Evolutionary conservation across 2,888 invertebrate genomes (phyloP).

Genomic region (Trachelus stipa): DNA sequence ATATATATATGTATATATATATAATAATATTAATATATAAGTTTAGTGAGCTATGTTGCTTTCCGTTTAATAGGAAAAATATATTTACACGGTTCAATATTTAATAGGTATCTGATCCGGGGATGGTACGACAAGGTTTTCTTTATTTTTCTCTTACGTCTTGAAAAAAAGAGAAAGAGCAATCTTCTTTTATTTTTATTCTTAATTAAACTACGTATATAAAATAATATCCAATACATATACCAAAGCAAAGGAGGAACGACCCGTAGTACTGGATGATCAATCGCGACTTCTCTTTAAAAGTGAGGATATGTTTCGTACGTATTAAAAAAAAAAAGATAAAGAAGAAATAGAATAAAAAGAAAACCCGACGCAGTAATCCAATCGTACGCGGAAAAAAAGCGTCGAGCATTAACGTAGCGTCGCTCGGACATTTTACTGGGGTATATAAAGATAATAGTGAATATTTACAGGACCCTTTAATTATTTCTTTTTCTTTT

Average conservation of each 20-base stretch:
- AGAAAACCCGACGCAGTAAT: neutral
- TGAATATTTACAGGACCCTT: neutral
- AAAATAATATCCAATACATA: neutral
- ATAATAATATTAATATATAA: neutral
- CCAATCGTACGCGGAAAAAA: too few relatives aligned
- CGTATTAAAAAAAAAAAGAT: neutral
- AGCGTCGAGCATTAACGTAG: too few relatives aligned
- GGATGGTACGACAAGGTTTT: slow-evolving; percentile 14
- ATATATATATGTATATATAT: slow-evolving; percentile 12
- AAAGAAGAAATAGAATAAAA: neutral
- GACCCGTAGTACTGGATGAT: neutral
- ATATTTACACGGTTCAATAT: slow-evolving; percentile 33
- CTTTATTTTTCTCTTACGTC: neutral
- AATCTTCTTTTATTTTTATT: slow-evolving; percentile 9
- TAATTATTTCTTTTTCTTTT: neutral
- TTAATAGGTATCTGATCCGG: slow-evolving; percentile 18
- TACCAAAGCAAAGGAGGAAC: neutral
- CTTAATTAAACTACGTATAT: neutral
- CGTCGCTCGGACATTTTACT: neutral
- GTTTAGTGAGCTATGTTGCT: neutral
- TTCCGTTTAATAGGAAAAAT: slow-evolving; percentile 30
- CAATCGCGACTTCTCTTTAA: neutral
- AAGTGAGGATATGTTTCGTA: neutral
- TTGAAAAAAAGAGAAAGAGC: slow-evolving; percentile 11
- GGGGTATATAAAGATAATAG: neutral